These are phyloP conservation scores for Eupithecia subumbrata DNA, from an alignment of 2,888 invertebrate genomes.

Conservation along the genomic window DNA sequence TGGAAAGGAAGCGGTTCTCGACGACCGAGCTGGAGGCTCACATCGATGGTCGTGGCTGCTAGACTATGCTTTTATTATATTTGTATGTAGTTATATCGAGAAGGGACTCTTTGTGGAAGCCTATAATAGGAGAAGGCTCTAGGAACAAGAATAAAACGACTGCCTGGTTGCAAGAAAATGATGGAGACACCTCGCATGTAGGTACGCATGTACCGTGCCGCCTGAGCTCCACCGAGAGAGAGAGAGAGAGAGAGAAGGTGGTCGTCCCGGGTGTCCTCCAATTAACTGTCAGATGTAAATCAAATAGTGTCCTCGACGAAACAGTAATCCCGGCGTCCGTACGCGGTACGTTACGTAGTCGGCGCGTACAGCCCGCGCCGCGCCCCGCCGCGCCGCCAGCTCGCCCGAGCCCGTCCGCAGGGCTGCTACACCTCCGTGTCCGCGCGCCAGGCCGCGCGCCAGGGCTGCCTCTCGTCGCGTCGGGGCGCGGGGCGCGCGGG, in stretches of 20 bases:
- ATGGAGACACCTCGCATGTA: neutral
- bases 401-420: no score
- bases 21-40: no score
- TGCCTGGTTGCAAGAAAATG: neutral
- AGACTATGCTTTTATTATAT: no score
- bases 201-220: neutral
- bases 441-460: no score
- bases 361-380: neutral
- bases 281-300: conserved; percentile 50
- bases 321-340: conserved; percentile 40
- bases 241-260: conserved; percentile 3
- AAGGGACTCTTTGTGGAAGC: neutral
- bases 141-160: no score
- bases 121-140: no score
- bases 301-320: conserved; percentile 45
- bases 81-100: neutral
- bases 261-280: conserved; percentile 31
- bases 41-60: no score
- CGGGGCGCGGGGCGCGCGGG: neutral
- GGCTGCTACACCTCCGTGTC: no score
- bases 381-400: neutral
- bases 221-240: neutral
- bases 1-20: no score
- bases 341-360: conserved; percentile 5
- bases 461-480: no score